phyloP scores from a whole-genome alignment of 2,797 vertebrate species.

The Acipenser ruthenus region DNA sequence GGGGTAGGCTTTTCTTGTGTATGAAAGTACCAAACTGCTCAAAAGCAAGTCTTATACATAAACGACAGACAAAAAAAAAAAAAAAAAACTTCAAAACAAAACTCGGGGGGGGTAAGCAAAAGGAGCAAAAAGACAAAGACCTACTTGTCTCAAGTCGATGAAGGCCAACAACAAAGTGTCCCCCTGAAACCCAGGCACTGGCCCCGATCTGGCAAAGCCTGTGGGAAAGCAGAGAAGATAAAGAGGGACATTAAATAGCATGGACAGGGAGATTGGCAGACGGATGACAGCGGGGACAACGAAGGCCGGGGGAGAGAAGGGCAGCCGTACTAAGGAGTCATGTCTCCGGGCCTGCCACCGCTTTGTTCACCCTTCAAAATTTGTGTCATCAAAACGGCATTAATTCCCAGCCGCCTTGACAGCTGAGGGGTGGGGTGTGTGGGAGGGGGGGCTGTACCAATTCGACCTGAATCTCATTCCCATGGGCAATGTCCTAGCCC shows the following conservation, averaged over 20 bases:
- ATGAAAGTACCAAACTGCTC: background rate
- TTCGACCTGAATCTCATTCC: conserved; percentile 78
- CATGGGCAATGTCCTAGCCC: conserved; percentile 67
- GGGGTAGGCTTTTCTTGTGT: conserved; percentile 17
- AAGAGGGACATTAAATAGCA: conserved; percentile 84
- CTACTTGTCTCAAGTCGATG: conserved; percentile 99
- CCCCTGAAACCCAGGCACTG: conserved; percentile 99
- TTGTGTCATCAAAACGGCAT: conserved; percentile 86
- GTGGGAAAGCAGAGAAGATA: conserved; percentile 93
- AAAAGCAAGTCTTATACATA: background rate
- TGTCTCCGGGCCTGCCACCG: conserved; percentile 75
- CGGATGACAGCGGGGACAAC: conserved; percentile 93
- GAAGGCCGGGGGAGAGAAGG: conserved; percentile 72
- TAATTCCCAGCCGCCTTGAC: conserved; percentile 83
- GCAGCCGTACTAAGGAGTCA: conserved; percentile 80
- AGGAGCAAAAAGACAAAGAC: conserved; percentile 88
- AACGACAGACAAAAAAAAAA: background rate
- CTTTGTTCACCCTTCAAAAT: conserved; percentile 79
- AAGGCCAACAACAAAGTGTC: conserved; percentile 99
- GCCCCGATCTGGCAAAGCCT: conserved; percentile 99
- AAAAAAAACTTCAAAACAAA: conserved; percentile 49
- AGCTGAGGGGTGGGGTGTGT: conserved; percentile 49
- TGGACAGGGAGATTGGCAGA: conserved; percentile 98
- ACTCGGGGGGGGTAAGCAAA: conserved; percentile 46
- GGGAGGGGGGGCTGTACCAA: conserved; percentile 68